phyloP scores from a whole-genome alignment of 2,113 vertebrate species.

The Rhinolophus ferrumequinum region DNA sequence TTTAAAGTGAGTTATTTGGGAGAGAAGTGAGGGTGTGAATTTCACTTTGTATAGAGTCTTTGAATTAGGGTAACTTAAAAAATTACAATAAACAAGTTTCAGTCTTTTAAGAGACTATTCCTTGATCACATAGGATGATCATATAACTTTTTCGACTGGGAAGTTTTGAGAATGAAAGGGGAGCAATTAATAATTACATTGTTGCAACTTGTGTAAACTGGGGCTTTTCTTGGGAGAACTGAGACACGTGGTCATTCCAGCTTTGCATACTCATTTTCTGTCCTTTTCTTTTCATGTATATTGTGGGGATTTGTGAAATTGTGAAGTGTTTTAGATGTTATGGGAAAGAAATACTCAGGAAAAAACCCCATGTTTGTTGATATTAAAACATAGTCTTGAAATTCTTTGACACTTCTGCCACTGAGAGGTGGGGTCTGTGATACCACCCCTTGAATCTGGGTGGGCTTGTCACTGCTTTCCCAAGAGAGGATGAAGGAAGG shows the following conservation, averaged over 20 bases:
- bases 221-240: not conserved
- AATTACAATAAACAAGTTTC: no score
- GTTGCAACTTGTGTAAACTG: not conserved
- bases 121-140: not conserved
- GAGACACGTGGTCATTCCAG: not conserved
- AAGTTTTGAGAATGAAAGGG: not conserved
- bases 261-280: not conserved
- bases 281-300: not conserved
- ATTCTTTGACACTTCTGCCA: not conserved
- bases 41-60: not conserved
- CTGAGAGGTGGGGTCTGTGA: not conserved
- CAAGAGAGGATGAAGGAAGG: not conserved
- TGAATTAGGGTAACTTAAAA: not conserved
- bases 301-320: not conserved
- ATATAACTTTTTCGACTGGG: not conserved
- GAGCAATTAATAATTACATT: not conserved
- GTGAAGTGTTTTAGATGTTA: slow-evolving; percentile 15
- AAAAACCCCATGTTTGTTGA: not conserved
- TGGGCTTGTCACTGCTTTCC: not conserved
- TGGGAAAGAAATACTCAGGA: not conserved
- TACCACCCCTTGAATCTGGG: not conserved
- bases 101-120: no score
- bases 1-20: not conserved
- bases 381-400: not conserved
- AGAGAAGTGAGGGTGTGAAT: not conserved